Evolutionary conservation across 2,888 invertebrate genomes (phyloP).

Genomic region (Drosophila melanosoma): DNA sequence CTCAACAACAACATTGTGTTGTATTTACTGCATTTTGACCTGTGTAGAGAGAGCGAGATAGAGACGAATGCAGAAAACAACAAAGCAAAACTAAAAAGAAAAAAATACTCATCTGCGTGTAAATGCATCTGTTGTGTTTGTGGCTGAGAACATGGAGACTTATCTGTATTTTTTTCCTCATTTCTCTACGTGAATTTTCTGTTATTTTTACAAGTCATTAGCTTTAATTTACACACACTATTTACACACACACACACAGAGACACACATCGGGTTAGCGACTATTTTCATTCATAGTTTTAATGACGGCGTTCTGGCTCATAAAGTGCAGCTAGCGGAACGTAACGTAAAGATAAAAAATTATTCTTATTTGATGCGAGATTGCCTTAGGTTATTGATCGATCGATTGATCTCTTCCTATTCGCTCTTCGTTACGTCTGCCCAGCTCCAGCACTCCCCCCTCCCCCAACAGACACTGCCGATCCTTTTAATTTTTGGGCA

Average conservation of each 20-base stretch:
- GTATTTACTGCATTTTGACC: constrained; percentile 75
- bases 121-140: constrained; percentile 36
- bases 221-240: constrained; percentile 75
- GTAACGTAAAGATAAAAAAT: constrained; percentile 6
- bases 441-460: constrained; percentile 6
- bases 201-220: constrained; percentile 79
- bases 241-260: constrained; percentile 26
- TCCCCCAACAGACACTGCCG: neutral
- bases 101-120: constrained; percentile 47
- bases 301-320: constrained; percentile 56
- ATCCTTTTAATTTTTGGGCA: constrained; percentile 14
- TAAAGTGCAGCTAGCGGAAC: constrained; percentile 53
- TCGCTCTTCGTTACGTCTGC: constrained; percentile 29
- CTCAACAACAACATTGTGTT: constrained; percentile 34
- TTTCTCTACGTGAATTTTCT: constrained; percentile 37
- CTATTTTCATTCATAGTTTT: constrained; percentile 66
- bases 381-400: constrained; percentile 35
- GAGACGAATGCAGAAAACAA: constrained; percentile 28
- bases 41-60: constrained; percentile 37
- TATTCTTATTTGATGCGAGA: constrained; percentile 16
- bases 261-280: constrained; percentile 41
- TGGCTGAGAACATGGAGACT: constrained; percentile 37
- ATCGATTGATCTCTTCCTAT: constrained; percentile 52
- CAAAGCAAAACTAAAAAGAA: neutral
- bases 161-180: constrained; percentile 25